Base-by-base conservation (phyloP, 2,888 invertebrate species). In the Diarsia dahlii region DNA sequence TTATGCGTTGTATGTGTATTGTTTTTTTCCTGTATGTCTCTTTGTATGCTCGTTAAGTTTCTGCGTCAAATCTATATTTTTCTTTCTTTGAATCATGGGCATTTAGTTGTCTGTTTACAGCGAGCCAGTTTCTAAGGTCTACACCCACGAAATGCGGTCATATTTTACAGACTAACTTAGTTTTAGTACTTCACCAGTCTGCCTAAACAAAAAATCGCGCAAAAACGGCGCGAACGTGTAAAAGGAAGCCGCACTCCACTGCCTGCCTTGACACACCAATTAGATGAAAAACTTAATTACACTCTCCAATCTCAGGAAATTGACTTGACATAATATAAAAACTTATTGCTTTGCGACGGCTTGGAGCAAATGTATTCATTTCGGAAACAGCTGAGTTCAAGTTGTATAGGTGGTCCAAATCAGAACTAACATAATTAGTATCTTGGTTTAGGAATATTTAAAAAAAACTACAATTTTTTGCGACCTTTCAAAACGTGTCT, bases 241-340 rank as follows among this genome's bases (percentile, higher is more conserved):
- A 86, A 89, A 95, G 95, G 96, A 96, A 96, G 96, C 91, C 86
- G 81, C 96, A 95, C 88, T 95, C 92, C 88, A 92, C 84, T 94
- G 94, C 88, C 93, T 94, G 90, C 96, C 96, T 96, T 96, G 96
- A 94, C 89, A 86, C 88, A 76, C 85, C 94, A 93, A 95, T 95
- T 95, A 94, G 87, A 84, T 84, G 92, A 96, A 96, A 96, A 95
- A 95, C 89, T 86, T 94, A 95, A 96, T 96, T 95, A 95, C 91
- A 91, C 92, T 90, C 89, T 93, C 90, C 89, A 89, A 86, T 88
- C 92, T 91, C 95, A 95, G 95, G 95, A 95, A 95, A 95, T 95
- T 92, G 91, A 82, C 46, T 89, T 85, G 78, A 78, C 74, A 83
- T 84, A 93, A 83, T 84, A 93, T 92, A 94, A 94, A 93, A 85